Conservation (phyloP, 1,140 invertebrate species). For the Leptinotarsa defecta region DNA sequence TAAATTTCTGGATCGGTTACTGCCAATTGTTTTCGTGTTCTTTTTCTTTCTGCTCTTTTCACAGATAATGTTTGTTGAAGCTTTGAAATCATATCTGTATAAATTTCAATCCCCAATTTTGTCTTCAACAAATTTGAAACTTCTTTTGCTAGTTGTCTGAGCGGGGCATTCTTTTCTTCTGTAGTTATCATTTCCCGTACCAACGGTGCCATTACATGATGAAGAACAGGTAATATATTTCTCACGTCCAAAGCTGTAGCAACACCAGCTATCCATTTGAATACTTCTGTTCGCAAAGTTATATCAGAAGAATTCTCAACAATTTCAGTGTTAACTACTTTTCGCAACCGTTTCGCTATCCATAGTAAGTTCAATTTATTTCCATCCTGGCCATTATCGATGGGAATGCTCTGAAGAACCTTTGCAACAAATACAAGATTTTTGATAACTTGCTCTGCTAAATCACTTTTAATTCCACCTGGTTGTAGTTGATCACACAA, state of each 20-base stretch:
- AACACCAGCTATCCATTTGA: slow-evolving; percentile 75
- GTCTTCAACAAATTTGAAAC: slow-evolving; percentile 70
- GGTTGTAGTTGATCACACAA: slow-evolving; percentile 75
- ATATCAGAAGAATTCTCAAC: slow-evolving; percentile 62
- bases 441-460: slow-evolving; percentile 73
- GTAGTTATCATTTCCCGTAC: slow-evolving; percentile 68
- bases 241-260: slow-evolving; percentile 62
- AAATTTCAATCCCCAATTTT: slow-evolving; percentile 67
- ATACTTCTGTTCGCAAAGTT: slow-evolving; percentile 69
- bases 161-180: slow-evolving; percentile 61
- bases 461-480: slow-evolving; percentile 60
- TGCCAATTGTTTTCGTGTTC: slow-evolving; percentile 66
- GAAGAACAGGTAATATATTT: slow-evolving; percentile 60
- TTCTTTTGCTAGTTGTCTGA: slow-evolving; percentile 68
- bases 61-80: slow-evolving; percentile 65
- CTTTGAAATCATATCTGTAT: slow-evolving; percentile 63
- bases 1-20: slow-evolving; percentile 77
- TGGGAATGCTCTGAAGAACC: slow-evolving; percentile 62
- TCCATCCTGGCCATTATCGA: slow-evolving; percentile 49
- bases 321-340: slow-evolving; percentile 75
- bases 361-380: slow-evolving; percentile 64
- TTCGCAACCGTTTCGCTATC: slow-evolving; percentile 71
- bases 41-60: slow-evolving; percentile 70
- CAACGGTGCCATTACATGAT: slow-evolving; percentile 67
- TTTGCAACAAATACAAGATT: slow-evolving; percentile 73